Conservation (phyloP, 1,140 invertebrate genomes). For the Trichoplusia ni region DNA sequence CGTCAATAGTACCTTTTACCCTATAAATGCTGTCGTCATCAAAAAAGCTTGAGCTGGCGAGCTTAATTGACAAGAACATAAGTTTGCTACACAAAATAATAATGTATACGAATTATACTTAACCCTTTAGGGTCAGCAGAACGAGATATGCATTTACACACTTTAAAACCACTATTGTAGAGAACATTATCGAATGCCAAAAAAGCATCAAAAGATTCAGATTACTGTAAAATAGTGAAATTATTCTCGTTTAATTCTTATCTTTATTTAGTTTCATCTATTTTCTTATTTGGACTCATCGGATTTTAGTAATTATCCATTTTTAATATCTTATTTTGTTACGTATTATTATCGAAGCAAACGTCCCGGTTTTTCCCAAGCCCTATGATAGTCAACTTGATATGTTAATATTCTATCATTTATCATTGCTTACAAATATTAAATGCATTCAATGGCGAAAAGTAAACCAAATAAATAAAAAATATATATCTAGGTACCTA, state of each 20-base stretch:
- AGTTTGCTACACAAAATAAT: slow-evolving; percentile 49
- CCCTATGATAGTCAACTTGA: slow-evolving; percentile 13
- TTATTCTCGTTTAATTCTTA: not conserved
- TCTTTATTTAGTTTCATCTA: not conserved
- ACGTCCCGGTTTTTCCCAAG: slow-evolving; percentile 26
- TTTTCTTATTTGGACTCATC: no score
- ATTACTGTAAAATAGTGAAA: not conserved
- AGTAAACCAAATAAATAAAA: not conserved
- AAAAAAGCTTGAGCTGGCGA: slow-evolving; percentile 47
- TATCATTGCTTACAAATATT: not conserved
- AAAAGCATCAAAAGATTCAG: no score
- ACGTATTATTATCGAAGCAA: slow-evolving; percentile 31
- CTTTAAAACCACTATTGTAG: no score
- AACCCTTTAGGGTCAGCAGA: no score
- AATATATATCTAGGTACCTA: no score
- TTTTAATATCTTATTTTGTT: not conserved
- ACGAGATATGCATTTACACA: not conserved
- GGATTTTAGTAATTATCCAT: not conserved
- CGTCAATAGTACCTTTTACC: not conserved
- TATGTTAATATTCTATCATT: not conserved
- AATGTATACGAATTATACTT: not conserved
- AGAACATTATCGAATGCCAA: no score
- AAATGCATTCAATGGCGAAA: slow-evolving; percentile 33
- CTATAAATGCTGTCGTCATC: slow-evolving; percentile 48
- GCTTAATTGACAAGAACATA: slow-evolving; percentile 61